phyloP scores from a whole-genome alignment of 2,113 vertebrate species.

The Fulica atra region DNA sequence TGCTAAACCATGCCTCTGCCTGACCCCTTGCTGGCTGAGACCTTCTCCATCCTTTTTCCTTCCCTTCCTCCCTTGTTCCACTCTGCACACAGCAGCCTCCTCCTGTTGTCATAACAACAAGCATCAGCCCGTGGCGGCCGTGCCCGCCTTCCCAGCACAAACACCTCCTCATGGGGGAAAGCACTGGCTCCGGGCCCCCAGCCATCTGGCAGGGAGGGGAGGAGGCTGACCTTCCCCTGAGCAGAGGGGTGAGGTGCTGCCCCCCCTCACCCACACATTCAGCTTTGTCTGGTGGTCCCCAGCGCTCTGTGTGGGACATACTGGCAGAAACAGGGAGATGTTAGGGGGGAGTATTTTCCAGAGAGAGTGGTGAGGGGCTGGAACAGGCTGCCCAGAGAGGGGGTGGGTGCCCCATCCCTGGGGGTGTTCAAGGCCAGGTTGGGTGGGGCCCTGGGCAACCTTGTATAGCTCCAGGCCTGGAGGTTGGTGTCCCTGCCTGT shows the following conservation, averaged over 20 bases:
- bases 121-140: background rate
- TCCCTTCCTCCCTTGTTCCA: background rate
- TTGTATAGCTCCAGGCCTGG: too few relatives aligned
- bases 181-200: rapidly evolving
- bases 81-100: background rate
- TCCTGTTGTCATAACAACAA: conserved; percentile 58
- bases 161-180: background rate
- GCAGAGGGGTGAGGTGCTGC: background rate
- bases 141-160: background rate
- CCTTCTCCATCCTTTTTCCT: background rate
- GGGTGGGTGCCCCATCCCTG: too few relatives aligned
- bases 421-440: too few relatives aligned
- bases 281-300: rapidly evolving
- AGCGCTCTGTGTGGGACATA: rapidly evolving
- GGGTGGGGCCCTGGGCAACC: too few relatives aligned
- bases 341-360: too few relatives aligned
- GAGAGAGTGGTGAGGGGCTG: too few relatives aligned
- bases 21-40: background rate
- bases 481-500: too few relatives aligned
- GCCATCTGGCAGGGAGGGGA: background rate
- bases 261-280: rapidly evolving
- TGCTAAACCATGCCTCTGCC: background rate
- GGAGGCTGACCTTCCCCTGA: too few relatives aligned
- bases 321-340: too few relatives aligned
- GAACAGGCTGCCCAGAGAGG: too few relatives aligned